Base-by-base conservation (phyloP, 2,113 vertebrate genomes). In the Chunga burmeisteri region DNA sequence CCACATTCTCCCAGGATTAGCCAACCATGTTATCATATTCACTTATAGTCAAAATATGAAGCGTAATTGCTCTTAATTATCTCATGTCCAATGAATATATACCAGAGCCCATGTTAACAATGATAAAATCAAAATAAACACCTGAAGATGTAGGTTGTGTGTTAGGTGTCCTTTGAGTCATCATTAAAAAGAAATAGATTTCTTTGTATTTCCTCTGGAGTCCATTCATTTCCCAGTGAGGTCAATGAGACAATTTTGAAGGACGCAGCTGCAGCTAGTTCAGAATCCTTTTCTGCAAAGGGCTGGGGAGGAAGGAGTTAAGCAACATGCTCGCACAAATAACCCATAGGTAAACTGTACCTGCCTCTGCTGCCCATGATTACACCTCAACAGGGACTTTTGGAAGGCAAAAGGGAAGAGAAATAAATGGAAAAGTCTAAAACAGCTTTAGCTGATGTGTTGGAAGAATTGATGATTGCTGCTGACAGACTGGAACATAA, bases 101-200 rank as follows among this genome's bases (percentile, higher is more conserved):
- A 12, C 18, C 34, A 81, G 53, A 63, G 49, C 13, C n/a, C 15
- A 17, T 22, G 16, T 67, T 59, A 68, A 63, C 20, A 49, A 7
- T 36, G 8, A 49, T 34, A 53, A 46, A 78, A 59, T 72, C 14
- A 21, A n/a, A 77, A 63, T 52, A 59, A 86, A 71, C 13, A 47
- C 34, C 4, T 11, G 30, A 49, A 1, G 2, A 49, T 55, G 12
- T 23, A 30, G 25, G 7, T n/a, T 49, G n/a, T 1, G 1, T 68
- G 23, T n/a, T 78, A 63, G 15, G 10, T 78, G 20, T 53, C 61
- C 27, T 67, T 67, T 59, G 30, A 84, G 27, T 26, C 42, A 62
- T 44, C 34, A 44, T 26, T 67, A 26, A 46, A 85, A 81, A 4
- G 8, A 84, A n/a, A 65, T 14, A 52, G 7, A 49, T 72, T 63